Conservation (phyloP, 2,797 vertebrate species). For the Rhinogobio ventralis region DNA sequence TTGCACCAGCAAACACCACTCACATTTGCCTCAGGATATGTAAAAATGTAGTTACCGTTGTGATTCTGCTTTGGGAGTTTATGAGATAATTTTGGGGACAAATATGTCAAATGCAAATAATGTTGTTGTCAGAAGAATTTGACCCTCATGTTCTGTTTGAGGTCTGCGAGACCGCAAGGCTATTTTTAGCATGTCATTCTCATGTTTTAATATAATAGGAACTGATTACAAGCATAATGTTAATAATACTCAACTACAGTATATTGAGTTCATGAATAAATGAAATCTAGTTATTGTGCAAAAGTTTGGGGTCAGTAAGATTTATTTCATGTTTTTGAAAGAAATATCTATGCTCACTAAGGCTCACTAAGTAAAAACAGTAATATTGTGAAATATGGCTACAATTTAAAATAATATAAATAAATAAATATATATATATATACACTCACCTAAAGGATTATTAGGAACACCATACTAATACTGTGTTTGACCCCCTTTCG, state of each 20-base stretch:
- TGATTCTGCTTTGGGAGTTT: not conserved
- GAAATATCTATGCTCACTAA: not conserved
- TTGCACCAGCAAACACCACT: not conserved
- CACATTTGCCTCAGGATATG: not conserved
- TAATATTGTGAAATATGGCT: too few relatives aligned
- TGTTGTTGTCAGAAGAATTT: not conserved
- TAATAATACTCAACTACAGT: not conserved
- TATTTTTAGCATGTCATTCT: too few relatives aligned
- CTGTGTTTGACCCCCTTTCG: too few relatives aligned
- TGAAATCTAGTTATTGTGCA: not conserved
- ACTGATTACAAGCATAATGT: not conserved
- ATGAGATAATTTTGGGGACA: not conserved
- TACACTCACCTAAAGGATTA: too few relatives aligned
- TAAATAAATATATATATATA: too few relatives aligned
- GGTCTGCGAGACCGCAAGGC: not conserved
- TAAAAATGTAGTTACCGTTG: not conserved
- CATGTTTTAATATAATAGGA: not conserved
- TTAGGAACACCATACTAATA: too few relatives aligned
- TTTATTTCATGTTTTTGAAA: not conserved
- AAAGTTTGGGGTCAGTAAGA: not conserved
- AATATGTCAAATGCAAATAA: constrained; percentile 8
- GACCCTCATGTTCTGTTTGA: constrained; percentile 6
- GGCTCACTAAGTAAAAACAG: not conserved
- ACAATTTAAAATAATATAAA: not conserved
- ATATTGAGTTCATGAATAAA: not conserved